Evolutionary conservation across 1,140 invertebrate species (phyloP), one percentile per base, ranked within the genome.

Genomic region (Drosophila guanche): DNA sequence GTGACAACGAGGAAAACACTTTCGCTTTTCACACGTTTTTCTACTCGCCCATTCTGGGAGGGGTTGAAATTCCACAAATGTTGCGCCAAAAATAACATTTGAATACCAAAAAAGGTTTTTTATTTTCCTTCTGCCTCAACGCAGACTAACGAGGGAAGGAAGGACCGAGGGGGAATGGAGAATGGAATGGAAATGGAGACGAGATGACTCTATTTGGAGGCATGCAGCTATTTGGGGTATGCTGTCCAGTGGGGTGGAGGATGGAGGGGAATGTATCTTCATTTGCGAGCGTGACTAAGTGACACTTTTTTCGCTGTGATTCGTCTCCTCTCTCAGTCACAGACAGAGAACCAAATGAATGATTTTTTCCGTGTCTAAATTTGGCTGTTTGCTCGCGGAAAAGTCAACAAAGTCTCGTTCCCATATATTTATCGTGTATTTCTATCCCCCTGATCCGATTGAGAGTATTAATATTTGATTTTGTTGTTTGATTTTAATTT

Each of bases 401-500:
- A 41, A 22, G 41, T 14, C 42, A 37, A 37, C 33, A 37, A 10
- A 27, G 25, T 55, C 40, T n/a, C 40, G 0, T 5, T 20, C 48
- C n/a, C 2, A 27, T 27, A 6, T 27, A 12, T 22, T 25, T 51
- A 12, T 25, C 6, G 12, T 40, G n/a, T 71, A 6, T 22, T 16
- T 52, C 29, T 42, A 37, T 60, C 27, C 22, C 14, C 62, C 51
- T 25, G 69, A 78, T 78, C 47, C 56, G 53, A 66, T 72, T 67
- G 62, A 75, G 77, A 41, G 68, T 77, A 74, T 86, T 81, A 86
- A 86, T 86, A 78, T 86, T 86, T 86, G 83, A 86, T 59, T 80
- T 86, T 62, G 65, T 60, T 86, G 81, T 85, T 85, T 85, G 81
- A 80, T 86, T 86, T 86, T 86, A 80, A 86, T 86, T 81, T 86